Evolutionary conservation across 1,140 invertebrate species (phyloP).

Genomic region (Aphidius ervi): DNA sequence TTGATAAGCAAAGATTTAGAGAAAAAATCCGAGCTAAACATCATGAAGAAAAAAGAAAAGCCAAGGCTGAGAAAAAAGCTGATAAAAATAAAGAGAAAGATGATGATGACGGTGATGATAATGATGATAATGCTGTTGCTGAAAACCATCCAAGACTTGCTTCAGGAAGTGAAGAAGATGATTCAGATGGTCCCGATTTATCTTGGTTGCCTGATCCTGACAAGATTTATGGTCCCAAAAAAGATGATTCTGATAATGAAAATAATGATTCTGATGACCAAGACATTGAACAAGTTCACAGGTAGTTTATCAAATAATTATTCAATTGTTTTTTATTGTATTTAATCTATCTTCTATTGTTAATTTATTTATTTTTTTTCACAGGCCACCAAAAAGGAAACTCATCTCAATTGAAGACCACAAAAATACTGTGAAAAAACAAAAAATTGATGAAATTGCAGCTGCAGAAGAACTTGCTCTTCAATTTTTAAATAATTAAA

Average conservation of each 20-base stretch:
- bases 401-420: too few relatives aligned
- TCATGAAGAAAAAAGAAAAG: slow-evolving; percentile 67
- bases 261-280: slow-evolving; percentile 26
- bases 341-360: too few relatives aligned
- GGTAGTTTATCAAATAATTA: too few relatives aligned
- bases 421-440: slow-evolving; percentile 51
- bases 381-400: slow-evolving; percentile 49
- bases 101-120: slow-evolving; percentile 33
- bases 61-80: slow-evolving; percentile 60
- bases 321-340: too few relatives aligned
- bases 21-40: slow-evolving; percentile 79
- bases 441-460: slow-evolving; percentile 57
- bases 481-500: slow-evolving; percentile 57
- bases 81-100: slow-evolving; percentile 53
- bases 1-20: slow-evolving; percentile 78
- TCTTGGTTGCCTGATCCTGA: slow-evolving; percentile 83
- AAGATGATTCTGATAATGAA: slow-evolving; percentile 28
- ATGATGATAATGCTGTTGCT: slow-evolving; percentile 29
- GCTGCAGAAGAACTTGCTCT: slow-evolving; percentile 72
- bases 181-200: slow-evolving; percentile 61
- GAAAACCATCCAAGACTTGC: slow-evolving; percentile 18
- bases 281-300: slow-evolving; percentile 27
- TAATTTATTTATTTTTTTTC: too few relatives aligned
- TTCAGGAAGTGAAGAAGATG: slow-evolving; percentile 52
- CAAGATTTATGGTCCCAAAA: slow-evolving; percentile 61